A percentile compares a stretch with the other conserved stretches of the same genome.
Conservation (phyloP, 2,113 vertebrate genomes). For the Phycodurus eques region DNA sequence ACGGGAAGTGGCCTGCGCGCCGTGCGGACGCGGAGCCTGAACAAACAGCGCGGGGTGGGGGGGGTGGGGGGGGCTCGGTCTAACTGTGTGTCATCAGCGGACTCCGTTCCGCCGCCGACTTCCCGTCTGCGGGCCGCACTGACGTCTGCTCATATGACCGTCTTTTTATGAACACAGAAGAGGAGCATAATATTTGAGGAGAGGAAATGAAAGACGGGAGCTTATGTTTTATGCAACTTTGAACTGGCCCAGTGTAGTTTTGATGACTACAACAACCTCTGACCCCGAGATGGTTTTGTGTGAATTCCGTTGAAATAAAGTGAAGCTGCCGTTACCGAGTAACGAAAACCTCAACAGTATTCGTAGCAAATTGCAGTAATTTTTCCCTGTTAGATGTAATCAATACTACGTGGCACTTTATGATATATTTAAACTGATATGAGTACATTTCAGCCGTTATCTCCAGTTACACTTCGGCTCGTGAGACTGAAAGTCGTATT, state of each 20-base stretch:
- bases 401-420: too few relatives aligned
- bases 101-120: conserved; percentile 17
- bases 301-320: too few relatives aligned
- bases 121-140: conserved; percentile 23
- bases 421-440: too few relatives aligned
- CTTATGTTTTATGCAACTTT: background rate
- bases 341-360: too few relatives aligned
- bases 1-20: background rate
- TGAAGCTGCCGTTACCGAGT: too few relatives aligned
- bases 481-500: too few relatives aligned
- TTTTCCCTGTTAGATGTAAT: too few relatives aligned
- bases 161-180: background rate
- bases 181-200: background rate
- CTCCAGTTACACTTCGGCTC: too few relatives aligned
- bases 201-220: background rate
- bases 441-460: too few relatives aligned
- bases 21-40: conserved; percentile 8
- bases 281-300: too few relatives aligned
- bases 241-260: too few relatives aligned
- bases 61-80: background rate
- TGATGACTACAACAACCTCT: background rate
- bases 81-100: conserved; percentile 28
- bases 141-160: conserved; percentile 6
- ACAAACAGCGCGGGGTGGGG: background rate
- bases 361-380: too few relatives aligned